These are phyloP conservation scores for Andrena hattorfiana DNA, from an alignment of 2,888 invertebrate genomes.

Conservation along the genomic window DNA sequence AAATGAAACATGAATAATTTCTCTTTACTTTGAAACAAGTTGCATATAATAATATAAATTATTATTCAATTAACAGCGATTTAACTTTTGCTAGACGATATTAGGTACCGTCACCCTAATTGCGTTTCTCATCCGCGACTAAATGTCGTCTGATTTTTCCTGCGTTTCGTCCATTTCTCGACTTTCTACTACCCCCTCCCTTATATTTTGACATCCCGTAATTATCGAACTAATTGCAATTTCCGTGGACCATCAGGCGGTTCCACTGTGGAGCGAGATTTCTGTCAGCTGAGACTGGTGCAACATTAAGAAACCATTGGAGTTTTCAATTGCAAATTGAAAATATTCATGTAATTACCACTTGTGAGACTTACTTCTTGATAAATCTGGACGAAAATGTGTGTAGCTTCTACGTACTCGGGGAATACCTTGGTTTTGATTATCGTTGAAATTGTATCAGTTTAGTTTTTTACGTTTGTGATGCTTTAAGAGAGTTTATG, in stretches of 20 bases:
- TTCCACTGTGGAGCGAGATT: neutral
- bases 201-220: conserved; percentile 41
- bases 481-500: too few relatives aligned
- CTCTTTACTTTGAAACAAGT: too few relatives aligned
- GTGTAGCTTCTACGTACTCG: too few relatives aligned
- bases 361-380: neutral
- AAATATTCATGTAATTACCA: conserved; percentile 12
- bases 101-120: conserved; percentile 29
- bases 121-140: conserved; percentile 29
- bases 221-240: conserved; percentile 57
- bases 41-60: too few relatives aligned
- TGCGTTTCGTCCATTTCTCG: neutral
- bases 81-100: too few relatives aligned
- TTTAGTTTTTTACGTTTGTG: too few relatives aligned
- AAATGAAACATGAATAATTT: too few relatives aligned
- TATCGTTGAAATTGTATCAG: too few relatives aligned
- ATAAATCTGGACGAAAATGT: too few relatives aligned
- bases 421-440: too few relatives aligned
- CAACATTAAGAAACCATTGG: neutral
- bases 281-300: neutral
- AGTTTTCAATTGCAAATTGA: neutral
- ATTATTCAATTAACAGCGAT: too few relatives aligned
- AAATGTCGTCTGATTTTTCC: conserved; percentile 32
- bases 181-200: neutral
- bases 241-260: conserved; percentile 7